These are phyloP conservation scores for Mythimna lalbum DNA, from an alignment of 2,888 invertebrate species.

Conservation along the genomic window DNA sequence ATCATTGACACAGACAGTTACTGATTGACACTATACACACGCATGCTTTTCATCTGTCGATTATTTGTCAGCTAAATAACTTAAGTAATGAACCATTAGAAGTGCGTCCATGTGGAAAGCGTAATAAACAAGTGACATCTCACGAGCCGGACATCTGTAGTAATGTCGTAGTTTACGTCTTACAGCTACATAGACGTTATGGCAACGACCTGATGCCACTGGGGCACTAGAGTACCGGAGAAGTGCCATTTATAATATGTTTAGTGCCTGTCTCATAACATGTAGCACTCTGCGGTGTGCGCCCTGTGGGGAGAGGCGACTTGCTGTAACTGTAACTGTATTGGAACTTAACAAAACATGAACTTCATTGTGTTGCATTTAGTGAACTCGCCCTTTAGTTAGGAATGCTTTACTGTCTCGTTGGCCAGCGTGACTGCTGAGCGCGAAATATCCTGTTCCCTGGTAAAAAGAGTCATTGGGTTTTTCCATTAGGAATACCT, in stretches of 20 bases:
- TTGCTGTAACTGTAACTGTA: background rate
- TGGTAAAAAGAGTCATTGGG: too few relatives aligned
- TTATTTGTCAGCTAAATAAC: background rate
- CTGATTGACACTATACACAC: too few relatives aligned
- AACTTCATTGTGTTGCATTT: too few relatives aligned
- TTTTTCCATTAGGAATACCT: too few relatives aligned
- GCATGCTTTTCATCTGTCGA: too few relatives aligned
- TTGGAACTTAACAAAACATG: too few relatives aligned
- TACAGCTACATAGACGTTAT: slow-evolving; percentile 7
- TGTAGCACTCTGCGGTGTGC: background rate
- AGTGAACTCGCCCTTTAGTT: too few relatives aligned
- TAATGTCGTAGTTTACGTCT: slow-evolving; percentile 31
- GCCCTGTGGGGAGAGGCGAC: background rate
- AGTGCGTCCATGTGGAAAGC: background rate
- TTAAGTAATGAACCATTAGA: background rate
- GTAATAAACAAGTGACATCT: slow-evolving; percentile 11
- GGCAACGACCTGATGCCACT: slow-evolving; percentile 11
- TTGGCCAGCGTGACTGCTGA: too few relatives aligned
- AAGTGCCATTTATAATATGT: slow-evolving; percentile 24
- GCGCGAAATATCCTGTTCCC: too few relatives aligned
- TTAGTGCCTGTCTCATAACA: slow-evolving; percentile 13
- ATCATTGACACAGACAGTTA: too few relatives aligned
- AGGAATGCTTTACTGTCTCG: too few relatives aligned
- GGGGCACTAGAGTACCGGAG: slow-evolving; percentile 8
- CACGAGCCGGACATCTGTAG: slow-evolving; percentile 10